Percentiles rank a stretch among this genome's conserved stretches.
Evolutionary conservation across 2,113 vertebrate species (phyloP).

Genomic region (Gallinago jamesoni): DNA sequence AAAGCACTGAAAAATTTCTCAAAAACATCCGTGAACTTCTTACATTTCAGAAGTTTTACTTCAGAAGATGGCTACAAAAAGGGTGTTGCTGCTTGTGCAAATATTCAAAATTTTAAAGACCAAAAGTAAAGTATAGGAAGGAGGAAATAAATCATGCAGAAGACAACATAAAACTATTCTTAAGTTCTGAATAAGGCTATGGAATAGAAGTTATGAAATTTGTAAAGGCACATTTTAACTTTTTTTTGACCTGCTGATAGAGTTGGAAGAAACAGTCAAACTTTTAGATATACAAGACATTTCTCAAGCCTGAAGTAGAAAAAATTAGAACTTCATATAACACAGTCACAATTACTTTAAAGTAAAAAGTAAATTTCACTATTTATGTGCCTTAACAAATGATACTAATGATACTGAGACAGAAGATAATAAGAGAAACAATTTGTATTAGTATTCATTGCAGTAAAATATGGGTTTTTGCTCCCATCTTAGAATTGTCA

Average conservation of each 20-base stretch:
- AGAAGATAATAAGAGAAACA: not conserved
- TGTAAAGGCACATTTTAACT: not conserved
- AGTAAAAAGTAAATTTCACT: not conserved
- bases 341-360: not conserved
- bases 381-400: not conserved
- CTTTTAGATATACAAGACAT: not conserved
- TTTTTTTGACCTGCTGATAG: not conserved
- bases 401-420: not conserved
- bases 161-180: not conserved
- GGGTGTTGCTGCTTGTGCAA: not conserved
- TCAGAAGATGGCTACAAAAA: not conserved
- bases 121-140: not conserved
- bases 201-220: not conserved
- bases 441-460: not conserved
- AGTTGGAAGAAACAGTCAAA: not conserved
- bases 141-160: not conserved
- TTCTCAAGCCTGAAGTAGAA: not conserved
- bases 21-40: not conserved
- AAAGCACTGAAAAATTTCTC: not conserved
- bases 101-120: not conserved
- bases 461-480: not conserved
- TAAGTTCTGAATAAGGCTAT: not conserved
- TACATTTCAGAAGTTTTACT: not conserved
- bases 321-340: not conserved
- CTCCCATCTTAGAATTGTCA: not conserved